Conservation (phyloP, 2,113 vertebrate species). For the Mormoops blainvillei region DNA sequence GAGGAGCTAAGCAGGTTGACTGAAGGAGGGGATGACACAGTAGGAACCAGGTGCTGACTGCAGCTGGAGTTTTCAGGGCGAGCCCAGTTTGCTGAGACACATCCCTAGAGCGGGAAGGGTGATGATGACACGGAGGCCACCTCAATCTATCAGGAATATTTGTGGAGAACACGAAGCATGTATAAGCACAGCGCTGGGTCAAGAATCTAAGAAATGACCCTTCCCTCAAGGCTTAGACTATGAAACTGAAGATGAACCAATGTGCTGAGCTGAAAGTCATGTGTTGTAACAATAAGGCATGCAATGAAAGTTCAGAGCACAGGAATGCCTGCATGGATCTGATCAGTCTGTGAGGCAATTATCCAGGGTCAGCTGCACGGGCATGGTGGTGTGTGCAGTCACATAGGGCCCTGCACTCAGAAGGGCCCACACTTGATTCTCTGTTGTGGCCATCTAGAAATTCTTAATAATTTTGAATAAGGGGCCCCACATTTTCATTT, state of each 20-base stretch:
- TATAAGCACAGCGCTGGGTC: not conserved
- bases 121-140: not conserved
- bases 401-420: not conserved
- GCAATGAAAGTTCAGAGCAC: not conserved
- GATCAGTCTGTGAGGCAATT: not conserved
- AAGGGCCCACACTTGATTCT: not conserved
- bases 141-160: not conserved
- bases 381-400: not conserved
- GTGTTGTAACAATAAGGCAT: not conserved
- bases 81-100: not conserved
- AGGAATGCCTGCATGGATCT: not conserved
- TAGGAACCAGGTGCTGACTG: not conserved
- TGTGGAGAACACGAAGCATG: not conserved
- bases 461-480: conserved; percentile 24
- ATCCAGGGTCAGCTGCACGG: not conserved
- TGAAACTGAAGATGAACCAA: not conserved
- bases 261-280: not conserved
- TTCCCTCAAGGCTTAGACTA: not conserved
- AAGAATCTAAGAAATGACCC: not conserved
- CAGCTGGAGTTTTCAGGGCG: not conserved
- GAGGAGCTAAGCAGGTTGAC: not conserved
- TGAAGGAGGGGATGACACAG: not conserved
- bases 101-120: not conserved
- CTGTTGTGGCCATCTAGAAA: not conserved
- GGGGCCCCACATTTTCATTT: not conserved